Evolutionary conservation across 2,888 invertebrate species (phyloP).

Genomic region (Chalcis sispes): DNA sequence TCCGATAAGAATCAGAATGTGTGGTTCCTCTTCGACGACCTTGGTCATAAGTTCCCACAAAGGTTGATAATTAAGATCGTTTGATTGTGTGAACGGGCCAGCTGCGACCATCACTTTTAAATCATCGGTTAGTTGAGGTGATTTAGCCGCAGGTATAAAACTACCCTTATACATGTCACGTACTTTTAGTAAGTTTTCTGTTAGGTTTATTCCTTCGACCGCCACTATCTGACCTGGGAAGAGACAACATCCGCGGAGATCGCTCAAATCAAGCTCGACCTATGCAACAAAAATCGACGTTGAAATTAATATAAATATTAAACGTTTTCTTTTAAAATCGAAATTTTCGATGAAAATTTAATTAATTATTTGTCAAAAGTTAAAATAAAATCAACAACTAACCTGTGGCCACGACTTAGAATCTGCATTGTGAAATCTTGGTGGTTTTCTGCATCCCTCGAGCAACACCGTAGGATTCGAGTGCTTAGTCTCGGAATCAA

Average conservation of each 20-base stretch:
- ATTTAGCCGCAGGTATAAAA: conserved; percentile 74
- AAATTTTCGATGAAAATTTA: background rate
- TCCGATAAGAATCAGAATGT: conserved; percentile 89
- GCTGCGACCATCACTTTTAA: conserved; percentile 84
- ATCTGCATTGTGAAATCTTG: conserved; percentile 79
- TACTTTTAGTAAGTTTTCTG: conserved; percentile 83
- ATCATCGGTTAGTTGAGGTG: conserved; percentile 72
- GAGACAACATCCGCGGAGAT: conserved; percentile 81
- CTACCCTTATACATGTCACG: conserved; percentile 80
- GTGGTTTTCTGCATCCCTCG: conserved; percentile 75
- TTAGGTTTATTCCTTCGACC: conserved; percentile 84
- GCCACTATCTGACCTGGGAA: conserved; percentile 90
- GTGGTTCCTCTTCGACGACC: conserved; percentile 83
- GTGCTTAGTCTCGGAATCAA: conserved; percentile 80
- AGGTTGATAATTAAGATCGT: conserved; percentile 88
- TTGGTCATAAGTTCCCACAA: conserved; percentile 85
- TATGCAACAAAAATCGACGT: background rate
- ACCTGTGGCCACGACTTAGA: conserved; percentile 58
- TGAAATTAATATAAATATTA: no score
- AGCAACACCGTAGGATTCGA: conserved; percentile 57
- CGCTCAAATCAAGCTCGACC: conserved; percentile 76
- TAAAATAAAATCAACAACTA: no score
- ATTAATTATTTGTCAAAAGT: no score
- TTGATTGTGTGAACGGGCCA: conserved; percentile 89
- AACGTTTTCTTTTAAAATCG: background rate